A percentile compares a stretch with the other conserved stretches of the same genome.
Conservation (phyloP, 2,888 invertebrate species). For the Drosophila siamana region DNA sequence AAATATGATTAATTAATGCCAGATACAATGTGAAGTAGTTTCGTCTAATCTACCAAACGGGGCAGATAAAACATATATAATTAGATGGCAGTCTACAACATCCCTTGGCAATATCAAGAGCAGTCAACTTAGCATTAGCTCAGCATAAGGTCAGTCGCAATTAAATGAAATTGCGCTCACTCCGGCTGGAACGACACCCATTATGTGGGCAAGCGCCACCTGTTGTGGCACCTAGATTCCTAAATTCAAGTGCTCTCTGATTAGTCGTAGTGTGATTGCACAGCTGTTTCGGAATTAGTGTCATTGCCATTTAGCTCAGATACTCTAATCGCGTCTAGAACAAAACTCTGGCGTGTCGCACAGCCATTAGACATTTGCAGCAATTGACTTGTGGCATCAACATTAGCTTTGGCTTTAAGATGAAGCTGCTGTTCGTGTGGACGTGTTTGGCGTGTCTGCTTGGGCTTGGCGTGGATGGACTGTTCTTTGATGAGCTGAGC, state of each 20-base stretch:
- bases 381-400: conserved; percentile 26
- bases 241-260: conserved; percentile 1
- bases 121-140: not conserved
- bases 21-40: too few relatives aligned
- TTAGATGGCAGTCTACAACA: too few relatives aligned
- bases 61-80: too few relatives aligned
- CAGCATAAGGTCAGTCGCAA: not conserved
- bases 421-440: conserved; percentile 59
- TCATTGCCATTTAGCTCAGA: conserved; percentile 43
- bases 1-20: too few relatives aligned
- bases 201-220: not conserved
- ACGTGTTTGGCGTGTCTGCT: conserved; percentile 32
- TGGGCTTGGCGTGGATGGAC: conserved; percentile 37
- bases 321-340: conserved; percentile 1
- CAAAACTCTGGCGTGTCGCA: conserved; percentile 54
- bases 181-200: not conserved
- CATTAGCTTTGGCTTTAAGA: conserved; percentile 34
- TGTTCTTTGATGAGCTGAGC: conserved; percentile 47
- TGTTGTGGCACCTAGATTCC: not conserved
- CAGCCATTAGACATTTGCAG: conserved; percentile 43
- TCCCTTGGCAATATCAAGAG: too few relatives aligned
- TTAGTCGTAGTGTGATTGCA: conserved; percentile 29
- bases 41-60: too few relatives aligned
- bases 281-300: conserved; percentile 58
- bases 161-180: not conserved